Evolutionary conservation across 2,797 vertebrate genomes (phyloP), one percentile per base, ranked within the genome.

Genomic region (Mus spretus): DNA sequence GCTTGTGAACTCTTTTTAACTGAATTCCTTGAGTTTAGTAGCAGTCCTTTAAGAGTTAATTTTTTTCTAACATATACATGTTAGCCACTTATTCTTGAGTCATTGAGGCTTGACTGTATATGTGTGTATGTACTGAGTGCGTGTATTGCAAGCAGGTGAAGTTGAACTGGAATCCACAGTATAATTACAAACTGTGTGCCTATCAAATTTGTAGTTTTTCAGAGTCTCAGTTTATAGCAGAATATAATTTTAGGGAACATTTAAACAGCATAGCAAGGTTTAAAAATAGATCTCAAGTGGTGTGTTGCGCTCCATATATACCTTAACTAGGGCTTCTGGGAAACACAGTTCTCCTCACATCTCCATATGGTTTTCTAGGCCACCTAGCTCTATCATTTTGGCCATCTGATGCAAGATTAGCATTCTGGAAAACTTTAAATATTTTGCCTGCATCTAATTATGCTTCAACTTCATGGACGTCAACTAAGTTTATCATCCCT

Each of bases 281-380:
- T 91, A 96, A 74, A 97, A 96, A 96, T 96, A 97, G 85, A 93
- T 89, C 91, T 93, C 74, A 97, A 97, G 94, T 97, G 79, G 89
- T 95, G 89, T 96, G 96, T 96, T 96, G 78, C 57, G 77, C 75
- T 96, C 96, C 90, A 94, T 92, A 97, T 97, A 97, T 96, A 94
- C 96, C 96, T 97, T 97, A 97, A 93, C 37, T 90, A 96, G 97
- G 95, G 70, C 96, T 97, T 97, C 91, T 92, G 95, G 92, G 90
- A 95, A 67, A 78, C 93, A 93, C 86, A 82, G 13, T 96, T 95
- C 95, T 96, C 67, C 40, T 89, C 92, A 81, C 88, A 83, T 89
- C 93, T 93, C 97, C 97, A 96, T 97, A 96, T 97, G 97, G 93
- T 94, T 97, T 97, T 97, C 96, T 98, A 96, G 97, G 97, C 91